Evolutionary conservation across 2,888 invertebrate species (phyloP).

Genomic region (Leucophora obtusa): DNA sequence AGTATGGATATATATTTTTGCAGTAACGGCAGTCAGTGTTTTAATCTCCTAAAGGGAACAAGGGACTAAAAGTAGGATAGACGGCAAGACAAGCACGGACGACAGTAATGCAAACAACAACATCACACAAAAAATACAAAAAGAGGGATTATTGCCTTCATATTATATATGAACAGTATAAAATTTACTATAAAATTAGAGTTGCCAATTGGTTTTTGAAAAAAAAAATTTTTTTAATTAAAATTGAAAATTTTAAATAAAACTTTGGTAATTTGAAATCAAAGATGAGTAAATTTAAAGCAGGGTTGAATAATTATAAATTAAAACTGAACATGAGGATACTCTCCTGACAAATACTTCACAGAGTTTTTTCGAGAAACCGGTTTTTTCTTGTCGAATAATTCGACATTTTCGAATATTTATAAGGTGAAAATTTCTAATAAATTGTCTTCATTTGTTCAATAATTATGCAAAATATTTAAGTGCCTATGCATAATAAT

Average conservation of each 20-base stretch:
- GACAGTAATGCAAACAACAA: conserved; percentile 34
- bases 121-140: conserved; percentile 12
- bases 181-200: conserved; percentile 3
- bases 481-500: too few relatives aligned
- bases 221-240: not conserved
- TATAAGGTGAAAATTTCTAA: too few relatives aligned
- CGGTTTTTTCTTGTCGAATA: too few relatives aligned
- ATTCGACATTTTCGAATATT: too few relatives aligned
- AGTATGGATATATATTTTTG: not conserved
- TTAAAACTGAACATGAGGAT: not conserved
- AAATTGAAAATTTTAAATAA: not conserved
- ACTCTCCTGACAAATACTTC: too few relatives aligned
- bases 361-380: too few relatives aligned
- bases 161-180: not conserved
- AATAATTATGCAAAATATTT: too few relatives aligned
- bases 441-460: too few relatives aligned
- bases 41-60: conserved; percentile 59
- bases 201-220: conserved; percentile 8
- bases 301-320: not conserved
- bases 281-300: not conserved
- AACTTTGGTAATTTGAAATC: not conserved
- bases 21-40: conserved; percentile 33
- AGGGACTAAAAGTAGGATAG: conserved; percentile 23
- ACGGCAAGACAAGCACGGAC: conserved; percentile 37
- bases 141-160: conserved; percentile 48